These are phyloP conservation scores for Macrosoma leucophasiata DNA, from an alignment of 2,888 invertebrate genomes.

Conservation along the genomic window DNA sequence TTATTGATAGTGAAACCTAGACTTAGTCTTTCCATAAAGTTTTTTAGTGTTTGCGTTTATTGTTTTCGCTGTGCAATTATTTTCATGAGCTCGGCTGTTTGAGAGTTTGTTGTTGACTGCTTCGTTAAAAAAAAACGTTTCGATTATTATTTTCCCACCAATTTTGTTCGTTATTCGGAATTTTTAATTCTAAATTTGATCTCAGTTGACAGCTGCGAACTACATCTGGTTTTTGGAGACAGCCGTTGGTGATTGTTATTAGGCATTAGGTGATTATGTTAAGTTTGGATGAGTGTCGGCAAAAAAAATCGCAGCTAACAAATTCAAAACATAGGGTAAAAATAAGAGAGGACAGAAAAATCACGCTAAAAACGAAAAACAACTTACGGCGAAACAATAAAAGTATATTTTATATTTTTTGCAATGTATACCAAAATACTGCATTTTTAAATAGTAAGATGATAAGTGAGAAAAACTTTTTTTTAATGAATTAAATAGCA, in stretches of 20 bases:
- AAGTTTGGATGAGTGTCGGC: slow-evolving; percentile 70
- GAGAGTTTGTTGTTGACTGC: slow-evolving; percentile 55
- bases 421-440: slow-evolving; percentile 75
- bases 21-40: slow-evolving; percentile 55
- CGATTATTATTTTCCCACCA: slow-evolving; percentile 41
- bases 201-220: slow-evolving; percentile 67
- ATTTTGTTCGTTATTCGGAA: slow-evolving; percentile 39
- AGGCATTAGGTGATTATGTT: slow-evolving; percentile 53
- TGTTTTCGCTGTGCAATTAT: slow-evolving; percentile 73
- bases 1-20: slow-evolving; percentile 70
- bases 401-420: slow-evolving; percentile 45
- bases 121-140: slow-evolving; percentile 37
- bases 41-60: slow-evolving; percentile 64
- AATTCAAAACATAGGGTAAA: slow-evolving; percentile 28
- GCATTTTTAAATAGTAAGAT: slow-evolving; percentile 71
- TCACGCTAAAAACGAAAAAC: slow-evolving; percentile 13
- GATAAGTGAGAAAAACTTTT: slow-evolving; percentile 61
- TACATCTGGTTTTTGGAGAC: slow-evolving; percentile 52
- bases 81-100: slow-evolving; percentile 53
- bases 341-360: slow-evolving; percentile 18
- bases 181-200: slow-evolving; percentile 63
- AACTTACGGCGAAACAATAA: slow-evolving; percentile 57
- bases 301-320: slow-evolving; percentile 46
- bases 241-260: slow-evolving; percentile 62
- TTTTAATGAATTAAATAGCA: slow-evolving; percentile 42